Base-by-base conservation (phyloP, 92 coral and sea anemone genomes). In the Desmophyllum pertusum region DNA sequence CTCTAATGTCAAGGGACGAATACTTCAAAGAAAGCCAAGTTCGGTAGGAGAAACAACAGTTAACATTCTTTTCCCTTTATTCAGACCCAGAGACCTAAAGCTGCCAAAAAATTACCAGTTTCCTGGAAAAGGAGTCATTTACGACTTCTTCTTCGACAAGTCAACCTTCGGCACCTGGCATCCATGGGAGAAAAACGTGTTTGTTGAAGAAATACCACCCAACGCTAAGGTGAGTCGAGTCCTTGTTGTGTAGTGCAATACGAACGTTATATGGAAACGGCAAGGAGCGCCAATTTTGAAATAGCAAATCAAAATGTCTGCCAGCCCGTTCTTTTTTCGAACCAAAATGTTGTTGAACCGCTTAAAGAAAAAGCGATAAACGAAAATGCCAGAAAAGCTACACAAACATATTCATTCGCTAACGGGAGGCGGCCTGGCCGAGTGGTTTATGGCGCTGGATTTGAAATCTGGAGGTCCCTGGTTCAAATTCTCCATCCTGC, bases 141-240 rank as follows among this genome's bases (percentile, higher is more conserved):
- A 96, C 75, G 98, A 96, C 79, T 96, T 92, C 85, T 96, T 87
- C 87, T 96, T 96, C 62, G 98, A 96, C 85, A 96, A 96, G 88
- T 83, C 95, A 21, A 96, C 96, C 18, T 96, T 96, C 75, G 98
- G 98, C 27, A 96, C 98, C 1, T 96, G 98, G 98, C 98, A 96
- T 78, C 95, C 98, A 0, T 96, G 98, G 98, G 98, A 96, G 64
- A 96, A 96, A 69, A 87, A 94, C 23, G 95, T 96, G 27, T 87
- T 88, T 3, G 69, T 91, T 15, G 91, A 93, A 50, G 98, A 94
- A 68, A 94, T 96, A 31, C 92, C 98, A 30, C 63, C 85, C 9
- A 84, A 90, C 73, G 93, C 97, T 10, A 96, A 96, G 98, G 98
- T 94, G 88, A 68, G 66, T 39, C 17, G 2, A 45, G 61, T 53